phyloP scores from a whole-genome alignment of 2,113 vertebrate genomes.

The Montifringilla adamsi region DNA sequence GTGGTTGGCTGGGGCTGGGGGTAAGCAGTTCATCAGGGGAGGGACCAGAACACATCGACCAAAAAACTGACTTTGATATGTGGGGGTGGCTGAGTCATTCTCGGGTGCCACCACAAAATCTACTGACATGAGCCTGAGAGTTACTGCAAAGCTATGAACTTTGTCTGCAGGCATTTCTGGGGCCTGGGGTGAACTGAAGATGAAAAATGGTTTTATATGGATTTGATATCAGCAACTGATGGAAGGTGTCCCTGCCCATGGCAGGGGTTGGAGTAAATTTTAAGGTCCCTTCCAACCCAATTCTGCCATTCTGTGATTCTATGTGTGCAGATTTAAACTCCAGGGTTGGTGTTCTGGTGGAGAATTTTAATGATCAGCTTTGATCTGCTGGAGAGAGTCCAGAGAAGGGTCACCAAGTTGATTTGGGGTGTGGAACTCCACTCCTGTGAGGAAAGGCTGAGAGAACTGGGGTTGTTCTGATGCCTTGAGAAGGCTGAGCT shows the following conservation, averaged over 20 bases:
- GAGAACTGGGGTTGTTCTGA: too few species aligned
- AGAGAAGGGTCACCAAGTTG: fast-evolving
- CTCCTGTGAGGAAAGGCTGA: neutral
- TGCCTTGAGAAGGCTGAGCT: too few species aligned
- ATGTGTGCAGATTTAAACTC: neutral
- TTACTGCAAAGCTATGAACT: neutral
- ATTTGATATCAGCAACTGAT: neutral
- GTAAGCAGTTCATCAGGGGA: constrained; percentile 19
- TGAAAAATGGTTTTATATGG: neutral
- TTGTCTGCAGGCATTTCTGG: neutral
- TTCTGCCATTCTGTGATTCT: neutral
- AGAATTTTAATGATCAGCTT: neutral
- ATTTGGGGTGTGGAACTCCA: neutral
- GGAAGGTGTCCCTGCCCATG: neutral
- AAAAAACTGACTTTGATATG: neutral
- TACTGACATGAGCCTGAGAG: neutral
- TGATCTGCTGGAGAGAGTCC: fast-evolving
- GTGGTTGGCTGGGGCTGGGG: constrained; percentile 5
- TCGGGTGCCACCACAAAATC: neutral
- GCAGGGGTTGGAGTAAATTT: neutral
- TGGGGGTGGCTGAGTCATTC: neutral
- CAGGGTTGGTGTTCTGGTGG: neutral
- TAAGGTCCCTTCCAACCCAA: neutral
- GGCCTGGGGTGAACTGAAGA: neutral
- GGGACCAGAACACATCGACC: neutral